A percentile compares a stretch with the other conserved stretches of the same genome.
Evolutionary conservation across 1,140 invertebrate genomes (phyloP).

Genomic region (Neodiprion lecontei): DNA sequence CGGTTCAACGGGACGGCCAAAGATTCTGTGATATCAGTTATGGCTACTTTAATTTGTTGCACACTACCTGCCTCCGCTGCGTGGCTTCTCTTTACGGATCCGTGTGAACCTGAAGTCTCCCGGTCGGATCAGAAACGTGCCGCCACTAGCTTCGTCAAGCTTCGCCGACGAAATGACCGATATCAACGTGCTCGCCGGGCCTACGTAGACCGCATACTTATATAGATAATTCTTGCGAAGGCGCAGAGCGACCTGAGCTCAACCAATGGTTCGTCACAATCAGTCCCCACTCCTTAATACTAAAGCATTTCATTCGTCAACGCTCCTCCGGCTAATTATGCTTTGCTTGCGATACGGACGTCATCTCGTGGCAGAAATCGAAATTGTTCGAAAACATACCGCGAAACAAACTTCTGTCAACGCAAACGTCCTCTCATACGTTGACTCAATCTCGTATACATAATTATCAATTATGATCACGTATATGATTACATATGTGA

Average conservation of each 20-base stretch:
- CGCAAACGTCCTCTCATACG: too few relatives aligned
- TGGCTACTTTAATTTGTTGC: background rate
- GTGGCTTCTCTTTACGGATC: background rate
- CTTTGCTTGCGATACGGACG: background rate
- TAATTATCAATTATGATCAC: too few relatives aligned
- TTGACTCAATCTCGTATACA: too few relatives aligned
- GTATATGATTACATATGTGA: too few relatives aligned
- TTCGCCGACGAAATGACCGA: slow-evolving; percentile 43
- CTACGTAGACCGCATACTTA: slow-evolving; percentile 26
- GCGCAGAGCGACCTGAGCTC: background rate
- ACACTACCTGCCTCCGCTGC: background rate
- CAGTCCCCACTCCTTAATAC: slow-evolving; percentile 14
- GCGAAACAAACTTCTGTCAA: too few relatives aligned
- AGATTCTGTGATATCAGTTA: too few relatives aligned
- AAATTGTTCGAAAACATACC: too few relatives aligned
- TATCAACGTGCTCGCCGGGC: slow-evolving; percentile 27
- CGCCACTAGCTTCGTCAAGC: background rate
- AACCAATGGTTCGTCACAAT: slow-evolving; percentile 16
- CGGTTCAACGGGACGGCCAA: too few relatives aligned
- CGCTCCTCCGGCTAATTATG: slow-evolving; percentile 5
- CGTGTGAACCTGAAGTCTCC: background rate
- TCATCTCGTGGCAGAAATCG: background rate
- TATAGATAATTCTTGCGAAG: too few relatives aligned
- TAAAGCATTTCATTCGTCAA: slow-evolving; percentile 2
- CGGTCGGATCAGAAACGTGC: background rate